phyloP scores from a whole-genome alignment of 2,113 vertebrate species.

The Periophthalmus modestus region DNA sequence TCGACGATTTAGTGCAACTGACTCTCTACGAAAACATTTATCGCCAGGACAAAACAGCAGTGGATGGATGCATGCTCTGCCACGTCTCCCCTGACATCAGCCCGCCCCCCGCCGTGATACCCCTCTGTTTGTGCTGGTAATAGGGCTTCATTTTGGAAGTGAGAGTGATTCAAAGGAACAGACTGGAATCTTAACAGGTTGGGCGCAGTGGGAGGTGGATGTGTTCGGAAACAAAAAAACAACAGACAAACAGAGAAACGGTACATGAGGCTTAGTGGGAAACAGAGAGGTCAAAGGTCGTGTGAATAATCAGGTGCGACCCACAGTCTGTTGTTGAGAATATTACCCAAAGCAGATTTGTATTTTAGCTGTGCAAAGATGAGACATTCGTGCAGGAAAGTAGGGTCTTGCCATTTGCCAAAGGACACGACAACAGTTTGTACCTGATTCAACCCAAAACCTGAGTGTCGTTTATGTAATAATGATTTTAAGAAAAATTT shows the following conservation, averaged over 20 bases:
- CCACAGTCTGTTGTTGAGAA: neutral
- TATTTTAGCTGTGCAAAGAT: neutral
- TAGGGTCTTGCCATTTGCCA: neutral
- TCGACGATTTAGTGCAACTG: neutral
- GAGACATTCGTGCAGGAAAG: neutral
- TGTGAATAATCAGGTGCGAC: neutral
- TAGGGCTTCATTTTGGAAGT: conserved; percentile 58
- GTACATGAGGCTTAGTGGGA: conserved; percentile 18
- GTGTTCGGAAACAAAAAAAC: conserved; percentile 20
- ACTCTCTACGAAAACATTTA: conserved; percentile 21
- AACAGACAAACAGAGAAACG: conserved; percentile 25
- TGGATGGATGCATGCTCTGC: conserved; percentile 13
- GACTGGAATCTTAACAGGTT: conserved; percentile 37
- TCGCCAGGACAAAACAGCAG: neutral
- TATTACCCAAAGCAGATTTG: neutral
- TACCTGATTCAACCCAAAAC: neutral
- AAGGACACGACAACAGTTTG: no score
- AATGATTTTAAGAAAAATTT: no score
- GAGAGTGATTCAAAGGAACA: conserved; percentile 40
- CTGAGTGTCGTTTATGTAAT: no score
- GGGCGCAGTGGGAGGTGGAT: conserved; percentile 30
- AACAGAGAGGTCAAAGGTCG: conserved; percentile 18
- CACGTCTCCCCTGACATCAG: conserved; percentile 17
- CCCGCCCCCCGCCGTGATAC: conserved; percentile 12
- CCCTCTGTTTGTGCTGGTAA: conserved; percentile 27